Base-by-base conservation (phyloP, 1,140 invertebrate genomes). In the Sitophilus oryzae region DNA sequence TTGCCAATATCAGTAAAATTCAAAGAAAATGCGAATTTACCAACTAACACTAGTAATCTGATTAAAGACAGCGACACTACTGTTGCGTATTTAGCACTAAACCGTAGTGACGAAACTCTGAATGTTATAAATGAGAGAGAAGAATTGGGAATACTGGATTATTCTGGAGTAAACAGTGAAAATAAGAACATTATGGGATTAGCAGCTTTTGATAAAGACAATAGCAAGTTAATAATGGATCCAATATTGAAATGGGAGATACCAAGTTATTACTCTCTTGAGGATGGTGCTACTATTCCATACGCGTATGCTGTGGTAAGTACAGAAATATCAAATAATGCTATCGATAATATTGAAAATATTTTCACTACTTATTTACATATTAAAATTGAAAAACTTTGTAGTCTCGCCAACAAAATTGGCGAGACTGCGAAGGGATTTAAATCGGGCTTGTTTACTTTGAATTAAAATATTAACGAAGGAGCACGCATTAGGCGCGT, bases 201-300 rank as follows among this genome's bases (percentile, higher is more conserved):
- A 11, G 68, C 66, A 0, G 35, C 52, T 35, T 44, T 70, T 2
- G 62, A 72, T 51, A 60, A 50, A 42, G 62, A 65, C 38, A 60
- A 54, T 18, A 64, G 51, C 14, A 60, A 62, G 58, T 41, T 71
- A 37, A 50, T 63, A 11, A 53, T 60, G 9, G 70, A 72, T 63
- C 52, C 59, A 11, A 58, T 66, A 42, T 51, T 72, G 0, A 41
- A 44, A 0, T 85, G 81, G 82, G 65, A 75, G n/a, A 66, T 85
- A 36, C 83, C 83, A 2, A 69, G 78, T 4, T 37, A 65, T 9
- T 84, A 81, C 82, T 73, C 66, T 5, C 57, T 83, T 4, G 74
- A 77, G 58, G 77, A 84, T 57, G 83, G 79, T 16, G 76, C 79
- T 3, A 79, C 81, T 2, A 74, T 83, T 14, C 83, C 83, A 18